Percentiles rank a stretch among this genome's conserved stretches.
These are phyloP conservation scores for Ips nitidus DNA, from an alignment of 1,140 invertebrate genomes.

Conservation along the genomic window DNA sequence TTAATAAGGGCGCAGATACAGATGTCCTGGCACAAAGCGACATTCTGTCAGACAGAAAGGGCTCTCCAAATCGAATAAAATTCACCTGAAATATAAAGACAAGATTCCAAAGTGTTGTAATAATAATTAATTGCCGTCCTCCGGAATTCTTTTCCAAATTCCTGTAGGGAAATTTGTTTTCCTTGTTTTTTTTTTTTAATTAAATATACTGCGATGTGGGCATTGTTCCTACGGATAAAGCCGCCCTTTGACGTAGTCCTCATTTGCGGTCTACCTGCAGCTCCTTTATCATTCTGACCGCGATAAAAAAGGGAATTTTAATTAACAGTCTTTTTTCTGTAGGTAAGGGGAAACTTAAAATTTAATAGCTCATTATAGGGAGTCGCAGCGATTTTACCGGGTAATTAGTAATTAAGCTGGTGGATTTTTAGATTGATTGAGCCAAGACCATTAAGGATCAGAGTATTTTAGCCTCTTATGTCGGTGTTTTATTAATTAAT, in stretches of 20 bases:
- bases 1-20: slow-evolving; percentile 17
- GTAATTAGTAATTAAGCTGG: slow-evolving; percentile 1
- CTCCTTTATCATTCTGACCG: slow-evolving; percentile 3
- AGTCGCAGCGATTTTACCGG: not conserved
- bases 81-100: not conserved
- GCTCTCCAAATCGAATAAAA: not conserved
- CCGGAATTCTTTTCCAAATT: not conserved
- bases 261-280: slow-evolving; percentile 4
- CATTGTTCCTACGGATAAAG: slow-evolving; percentile 8
- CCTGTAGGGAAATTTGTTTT: slow-evolving; percentile 3
- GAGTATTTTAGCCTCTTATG: no score
- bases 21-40: slow-evolving; percentile 1
- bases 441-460: not conserved
- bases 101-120: not conserved
- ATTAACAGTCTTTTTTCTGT: slow-evolving; percentile 4
- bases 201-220: slow-evolving; percentile 10
- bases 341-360: slow-evolving; percentile 1
- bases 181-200: slow-evolving; percentile 6
- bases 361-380: not conserved
- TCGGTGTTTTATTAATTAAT: not conserved
- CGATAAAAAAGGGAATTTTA: not conserved
- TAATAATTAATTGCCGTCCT: slow-evolving; percentile 2
- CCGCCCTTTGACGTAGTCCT: slow-evolving; percentile 5
- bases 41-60: not conserved
- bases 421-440: not conserved